Conservation (phyloP, 2,888 invertebrate genomes). For the Melanotus villosus region DNA sequence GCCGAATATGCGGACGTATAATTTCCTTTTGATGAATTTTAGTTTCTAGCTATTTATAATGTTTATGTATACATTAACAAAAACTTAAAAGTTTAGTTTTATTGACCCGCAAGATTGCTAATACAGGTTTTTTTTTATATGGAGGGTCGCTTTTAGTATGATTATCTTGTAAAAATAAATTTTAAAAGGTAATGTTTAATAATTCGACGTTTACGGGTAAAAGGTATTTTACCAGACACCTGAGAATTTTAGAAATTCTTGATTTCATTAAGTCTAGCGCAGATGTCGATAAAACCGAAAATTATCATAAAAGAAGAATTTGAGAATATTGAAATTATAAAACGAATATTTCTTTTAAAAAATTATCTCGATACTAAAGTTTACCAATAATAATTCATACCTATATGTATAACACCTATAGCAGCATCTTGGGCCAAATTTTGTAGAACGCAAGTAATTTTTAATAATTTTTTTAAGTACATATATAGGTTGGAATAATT, state of each 20-base stretch:
- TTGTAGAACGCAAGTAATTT: too few relatives aligned
- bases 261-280: not conserved
- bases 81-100: not conserved
- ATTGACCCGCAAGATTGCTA: not conserved
- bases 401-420: too few relatives aligned
- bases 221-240: conserved; percentile 6
- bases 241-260: conserved; percentile 8
- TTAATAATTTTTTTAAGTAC: too few relatives aligned
- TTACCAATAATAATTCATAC: too few relatives aligned
- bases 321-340: too few relatives aligned
- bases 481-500: too few relatives aligned
- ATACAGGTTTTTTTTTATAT: not conserved
- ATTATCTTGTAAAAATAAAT: conserved; percentile 2
- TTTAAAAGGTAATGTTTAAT: not conserved
- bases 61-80: conserved; percentile 8
- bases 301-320: too few relatives aligned
- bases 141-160: not conserved
- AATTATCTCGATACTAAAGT: too few relatives aligned
- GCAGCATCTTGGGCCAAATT: too few relatives aligned
- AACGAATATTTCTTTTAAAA: too few relatives aligned
- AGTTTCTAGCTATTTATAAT: conserved; percentile 7
- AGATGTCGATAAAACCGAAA: too few relatives aligned
- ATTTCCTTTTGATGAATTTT: conserved; percentile 6
- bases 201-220: not conserved
- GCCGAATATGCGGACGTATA: not conserved